Percentiles rank a stretch among this genome's conserved stretches.
Conservation (phyloP, 30 jellyfish, hydroid and myxozoan genomes). For the Mastigias papua region DNA sequence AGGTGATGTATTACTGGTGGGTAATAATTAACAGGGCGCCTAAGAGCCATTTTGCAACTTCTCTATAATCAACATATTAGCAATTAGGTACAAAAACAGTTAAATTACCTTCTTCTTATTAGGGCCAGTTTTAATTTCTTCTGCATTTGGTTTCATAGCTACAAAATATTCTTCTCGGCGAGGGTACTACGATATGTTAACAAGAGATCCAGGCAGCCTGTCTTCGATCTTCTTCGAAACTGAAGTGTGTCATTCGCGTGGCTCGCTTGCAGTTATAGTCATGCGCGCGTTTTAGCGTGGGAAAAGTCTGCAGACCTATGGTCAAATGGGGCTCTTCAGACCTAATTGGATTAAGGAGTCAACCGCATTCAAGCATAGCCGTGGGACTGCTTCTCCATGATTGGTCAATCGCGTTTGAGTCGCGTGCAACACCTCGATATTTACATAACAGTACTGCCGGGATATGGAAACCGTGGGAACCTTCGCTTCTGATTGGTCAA, state of each 20-base stretch:
- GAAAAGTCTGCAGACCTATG: conserved; percentile 69
- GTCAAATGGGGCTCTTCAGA: conserved; percentile 67
- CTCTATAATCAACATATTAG: too few relatives aligned
- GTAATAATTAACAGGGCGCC: too few relatives aligned
- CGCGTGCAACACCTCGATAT: conserved; percentile 93
- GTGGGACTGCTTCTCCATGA: conserved; percentile 91
- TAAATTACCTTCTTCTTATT: conserved; percentile 56
- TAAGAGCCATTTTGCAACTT: too few relatives aligned
- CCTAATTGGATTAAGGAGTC: conserved; percentile 86
- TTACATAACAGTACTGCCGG: conserved; percentile 72
- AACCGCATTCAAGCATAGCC: conserved; percentile 94
- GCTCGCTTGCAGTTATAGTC: conserved; percentile 61
- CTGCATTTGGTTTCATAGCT: conserved; percentile 54
- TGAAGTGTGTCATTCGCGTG: conserved; percentile 96
- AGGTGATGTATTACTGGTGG: too few relatives aligned
- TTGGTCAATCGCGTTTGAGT: conserved; percentile 73
- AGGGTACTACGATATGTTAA: neutral
- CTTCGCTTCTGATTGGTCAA: conserved; percentile 84
- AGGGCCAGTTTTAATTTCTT: conserved; percentile 17
- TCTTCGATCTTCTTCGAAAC: conserved; percentile 53
- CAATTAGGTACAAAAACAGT: too few relatives aligned
- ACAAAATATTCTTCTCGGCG: neutral
- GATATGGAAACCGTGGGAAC: conserved; percentile 90
- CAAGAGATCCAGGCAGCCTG: neutral
- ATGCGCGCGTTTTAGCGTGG: conserved; percentile 94